These are phyloP conservation scores for Hanleya hanleyi DNA, from an alignment of 2,888 invertebrate species.

Conservation along the genomic window DNA sequence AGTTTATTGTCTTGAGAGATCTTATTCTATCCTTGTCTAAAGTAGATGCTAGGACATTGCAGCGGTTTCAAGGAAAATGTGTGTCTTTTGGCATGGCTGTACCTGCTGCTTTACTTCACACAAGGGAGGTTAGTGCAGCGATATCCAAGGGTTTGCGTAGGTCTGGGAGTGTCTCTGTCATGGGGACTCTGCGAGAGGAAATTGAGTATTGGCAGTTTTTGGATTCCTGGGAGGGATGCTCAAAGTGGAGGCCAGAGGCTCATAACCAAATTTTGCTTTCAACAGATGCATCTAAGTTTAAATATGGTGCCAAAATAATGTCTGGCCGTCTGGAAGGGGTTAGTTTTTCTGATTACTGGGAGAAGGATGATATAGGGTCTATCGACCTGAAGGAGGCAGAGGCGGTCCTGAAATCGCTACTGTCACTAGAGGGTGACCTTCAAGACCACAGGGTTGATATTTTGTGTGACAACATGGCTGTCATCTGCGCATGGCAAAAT, in stretches of 20 bases:
- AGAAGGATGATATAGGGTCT: background rate
- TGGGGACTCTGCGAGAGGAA: background rate
- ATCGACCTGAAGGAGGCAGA: background rate
- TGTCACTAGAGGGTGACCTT: background rate
- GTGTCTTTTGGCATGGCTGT: constrained; percentile 24
- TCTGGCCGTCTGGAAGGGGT: background rate
- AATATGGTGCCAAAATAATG: background rate
- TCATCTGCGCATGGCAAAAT: background rate
- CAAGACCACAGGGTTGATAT: background rate
- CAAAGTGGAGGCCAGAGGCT: background rate
- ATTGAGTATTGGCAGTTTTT: background rate
- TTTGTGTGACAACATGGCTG: background rate
- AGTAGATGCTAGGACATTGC: background rate
- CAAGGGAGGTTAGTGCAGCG: constrained; percentile 10
- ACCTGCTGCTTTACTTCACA: too few species aligned
- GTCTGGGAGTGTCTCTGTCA: background rate
- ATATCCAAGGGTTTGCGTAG: background rate
- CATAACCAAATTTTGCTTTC: background rate
- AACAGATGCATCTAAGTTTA: background rate
- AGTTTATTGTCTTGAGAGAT: constrained; percentile 10
- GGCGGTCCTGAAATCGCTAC: background rate
- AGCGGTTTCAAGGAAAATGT: background rate
- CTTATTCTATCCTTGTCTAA: background rate
- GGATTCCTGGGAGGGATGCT: background rate
- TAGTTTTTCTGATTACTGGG: background rate